These are phyloP conservation scores for Drosophila malerkotliana DNA, from an alignment of 1,140 invertebrate genomes.

Conservation along the genomic window DNA sequence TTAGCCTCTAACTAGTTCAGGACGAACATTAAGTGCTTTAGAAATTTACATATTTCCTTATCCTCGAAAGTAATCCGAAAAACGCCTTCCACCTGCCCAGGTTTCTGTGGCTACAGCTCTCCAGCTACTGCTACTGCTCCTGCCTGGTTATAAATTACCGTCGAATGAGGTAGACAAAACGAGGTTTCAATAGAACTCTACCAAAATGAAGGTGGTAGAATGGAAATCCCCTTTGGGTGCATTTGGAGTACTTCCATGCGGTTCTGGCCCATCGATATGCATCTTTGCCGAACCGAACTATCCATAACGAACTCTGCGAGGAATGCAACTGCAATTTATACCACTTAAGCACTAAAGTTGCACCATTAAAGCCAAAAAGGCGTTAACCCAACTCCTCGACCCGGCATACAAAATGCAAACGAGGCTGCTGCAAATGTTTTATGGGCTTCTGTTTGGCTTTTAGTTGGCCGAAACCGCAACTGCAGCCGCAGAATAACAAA, in stretches of 20 bases:
- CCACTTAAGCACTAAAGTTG: conserved; percentile 78
- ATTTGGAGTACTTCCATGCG: conserved; percentile 21
- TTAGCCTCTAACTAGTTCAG: not conserved
- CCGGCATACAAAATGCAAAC: conserved; percentile 49
- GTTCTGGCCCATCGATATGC: conserved; percentile 50
- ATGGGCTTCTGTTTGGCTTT: conserved; percentile 49
- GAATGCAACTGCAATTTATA: conserved; percentile 72
- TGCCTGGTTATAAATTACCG: conserved; percentile 34
- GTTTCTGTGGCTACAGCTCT: not conserved
- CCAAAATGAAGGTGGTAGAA: not conserved
- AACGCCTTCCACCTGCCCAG: not conserved
- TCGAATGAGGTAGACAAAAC: conserved; percentile 17
- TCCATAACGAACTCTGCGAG: conserved; percentile 27
- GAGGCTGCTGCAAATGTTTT: conserved; percentile 70
- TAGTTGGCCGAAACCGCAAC: conserved; percentile 27
- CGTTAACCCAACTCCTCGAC: conserved; percentile 59
- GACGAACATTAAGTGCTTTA: not conserved
- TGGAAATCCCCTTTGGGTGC: conserved; percentile 1
- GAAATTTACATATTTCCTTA: conserved; percentile 35
- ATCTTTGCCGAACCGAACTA: conserved; percentile 47
- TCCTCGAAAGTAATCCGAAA: conserved; percentile 13
- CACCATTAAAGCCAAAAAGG: conserved; percentile 75
- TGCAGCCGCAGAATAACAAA: conserved; percentile 27
- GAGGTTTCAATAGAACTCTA: conserved; percentile 32
- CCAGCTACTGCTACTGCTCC: not conserved